Conservation (phyloP, 1,140 invertebrate genomes). For the Liolophura sinensis region DNA sequence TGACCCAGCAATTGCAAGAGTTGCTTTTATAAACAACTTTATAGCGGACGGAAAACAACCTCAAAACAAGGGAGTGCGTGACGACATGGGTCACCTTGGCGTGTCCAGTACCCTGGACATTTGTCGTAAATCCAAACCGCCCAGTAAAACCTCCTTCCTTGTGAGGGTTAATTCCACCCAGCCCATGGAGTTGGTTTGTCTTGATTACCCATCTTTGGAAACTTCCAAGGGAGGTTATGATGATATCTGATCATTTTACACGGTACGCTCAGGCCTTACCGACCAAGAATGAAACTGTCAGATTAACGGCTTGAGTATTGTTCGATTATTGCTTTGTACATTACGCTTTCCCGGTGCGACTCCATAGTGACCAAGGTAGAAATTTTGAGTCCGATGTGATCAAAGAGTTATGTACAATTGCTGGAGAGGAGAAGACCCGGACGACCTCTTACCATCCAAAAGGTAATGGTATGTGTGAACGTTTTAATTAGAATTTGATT, state of each 20-base stretch:
- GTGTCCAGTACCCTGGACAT: too few species aligned
- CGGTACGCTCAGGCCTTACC: too few species aligned
- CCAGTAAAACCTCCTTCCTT: too few species aligned
- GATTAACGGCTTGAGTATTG: too few species aligned
- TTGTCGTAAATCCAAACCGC: constrained; percentile 5
- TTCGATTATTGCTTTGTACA: too few species aligned
- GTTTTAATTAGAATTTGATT: constrained; percentile 18
- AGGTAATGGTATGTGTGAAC: constrained; percentile 10
- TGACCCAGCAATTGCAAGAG: too few species aligned
- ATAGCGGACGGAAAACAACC: too few species aligned
- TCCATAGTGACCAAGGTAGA: constrained; percentile 16
- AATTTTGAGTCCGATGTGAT: constrained; percentile 20
- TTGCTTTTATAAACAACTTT: too few species aligned
- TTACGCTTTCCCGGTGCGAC: constrained; percentile 16
- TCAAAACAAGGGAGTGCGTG: too few species aligned
- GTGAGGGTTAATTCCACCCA: neutral
- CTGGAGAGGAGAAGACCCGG: constrained; percentile 13
- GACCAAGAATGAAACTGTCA: too few species aligned
- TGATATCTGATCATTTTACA: too few species aligned
- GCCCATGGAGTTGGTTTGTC: constrained; percentile 13
- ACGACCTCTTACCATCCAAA: constrained; percentile 22
- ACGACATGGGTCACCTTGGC: too few species aligned
- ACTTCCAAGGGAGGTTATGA: constrained; percentile 16
- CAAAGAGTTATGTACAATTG: constrained; percentile 20
- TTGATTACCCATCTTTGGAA: constrained; percentile 17